A percentile compares a stretch with the other conserved stretches of the same genome.
Evolutionary conservation across 2,888 invertebrate genomes (phyloP).

Genomic region (Disparrhopalites patrizii): DNA sequence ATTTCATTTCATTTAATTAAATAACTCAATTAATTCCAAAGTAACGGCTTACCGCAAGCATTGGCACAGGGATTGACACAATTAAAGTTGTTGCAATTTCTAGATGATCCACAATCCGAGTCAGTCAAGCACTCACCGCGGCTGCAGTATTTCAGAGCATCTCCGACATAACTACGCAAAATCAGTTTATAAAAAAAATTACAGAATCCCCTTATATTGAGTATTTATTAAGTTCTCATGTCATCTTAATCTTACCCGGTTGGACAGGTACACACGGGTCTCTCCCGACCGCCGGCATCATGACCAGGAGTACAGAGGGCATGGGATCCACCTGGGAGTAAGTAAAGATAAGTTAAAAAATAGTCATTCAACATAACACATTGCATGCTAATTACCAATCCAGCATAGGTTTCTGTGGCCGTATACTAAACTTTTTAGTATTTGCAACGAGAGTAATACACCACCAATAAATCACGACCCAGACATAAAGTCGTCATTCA

Average conservation of each 20-base stretch:
- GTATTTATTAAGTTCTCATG: neutral
- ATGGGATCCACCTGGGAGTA: no score
- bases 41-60: slow-evolving; percentile 55
- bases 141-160: slow-evolving; percentile 64
- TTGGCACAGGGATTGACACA: slow-evolving; percentile 53
- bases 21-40: neutral
- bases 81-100: slow-evolving; percentile 72
- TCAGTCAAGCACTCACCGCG: slow-evolving; percentile 76
- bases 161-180: slow-evolving; percentile 55
- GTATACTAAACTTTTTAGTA: no score
- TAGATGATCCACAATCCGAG: slow-evolving; percentile 68
- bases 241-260: slow-evolving; percentile 12
- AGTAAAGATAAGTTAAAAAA: no score
- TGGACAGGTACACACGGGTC: slow-evolving; percentile 34
- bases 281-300: slow-evolving; percentile 72
- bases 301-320: slow-evolving; percentile 82
- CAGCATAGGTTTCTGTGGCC: no score
- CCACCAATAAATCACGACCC: no score
- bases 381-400: no score
- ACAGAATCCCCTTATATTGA: no score
- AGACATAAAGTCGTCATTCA: no score
- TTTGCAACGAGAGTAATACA: no score
- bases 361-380: no score
- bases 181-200: neutral
- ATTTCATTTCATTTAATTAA: no score